These are phyloP conservation scores for Bombus polaris DNA, from an alignment of 1,140 invertebrate species.

Conservation along the genomic window DNA sequence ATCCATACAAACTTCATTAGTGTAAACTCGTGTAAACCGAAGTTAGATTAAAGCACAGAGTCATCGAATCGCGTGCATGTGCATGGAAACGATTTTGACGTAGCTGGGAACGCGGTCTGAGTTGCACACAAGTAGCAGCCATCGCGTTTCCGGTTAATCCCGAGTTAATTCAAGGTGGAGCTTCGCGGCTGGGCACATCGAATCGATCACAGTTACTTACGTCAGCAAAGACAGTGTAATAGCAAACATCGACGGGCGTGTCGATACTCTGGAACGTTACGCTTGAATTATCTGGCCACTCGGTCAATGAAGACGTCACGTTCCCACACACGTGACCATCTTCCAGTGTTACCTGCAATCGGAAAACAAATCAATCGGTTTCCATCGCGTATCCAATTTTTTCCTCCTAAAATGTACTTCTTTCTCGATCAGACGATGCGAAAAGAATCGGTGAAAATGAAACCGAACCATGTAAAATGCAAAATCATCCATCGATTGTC, in stretches of 20 bases:
- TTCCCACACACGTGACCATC: slow-evolving; percentile 69
- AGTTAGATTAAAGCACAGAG: no score
- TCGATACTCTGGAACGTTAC: slow-evolving; percentile 71
- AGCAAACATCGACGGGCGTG: slow-evolving; percentile 65
- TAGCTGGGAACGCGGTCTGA: not conserved
- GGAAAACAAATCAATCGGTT: not conserved
- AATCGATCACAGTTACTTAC: slow-evolving; percentile 66
- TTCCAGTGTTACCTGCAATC: slow-evolving; percentile 70
- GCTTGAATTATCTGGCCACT: slow-evolving; percentile 71
- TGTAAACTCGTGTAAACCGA: no score
- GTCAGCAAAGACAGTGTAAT: slow-evolving; percentile 76
- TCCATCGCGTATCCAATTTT: not conserved
- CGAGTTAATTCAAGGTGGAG: not conserved
- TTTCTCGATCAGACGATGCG: no score
- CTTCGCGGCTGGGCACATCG: no score
- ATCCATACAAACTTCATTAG: no score
- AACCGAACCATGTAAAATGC: no score
- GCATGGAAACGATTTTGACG: not conserved
- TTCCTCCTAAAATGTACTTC: not conserved
- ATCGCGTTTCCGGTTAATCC: not conserved
- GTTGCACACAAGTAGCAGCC: not conserved
- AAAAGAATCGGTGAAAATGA: no score
- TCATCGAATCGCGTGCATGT: not conserved
- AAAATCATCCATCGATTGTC: no score
- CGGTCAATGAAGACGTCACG: slow-evolving; percentile 44